Base-by-base conservation (phyloP, 2,888 invertebrate genomes). In the Dysmachus trigonus region DNA sequence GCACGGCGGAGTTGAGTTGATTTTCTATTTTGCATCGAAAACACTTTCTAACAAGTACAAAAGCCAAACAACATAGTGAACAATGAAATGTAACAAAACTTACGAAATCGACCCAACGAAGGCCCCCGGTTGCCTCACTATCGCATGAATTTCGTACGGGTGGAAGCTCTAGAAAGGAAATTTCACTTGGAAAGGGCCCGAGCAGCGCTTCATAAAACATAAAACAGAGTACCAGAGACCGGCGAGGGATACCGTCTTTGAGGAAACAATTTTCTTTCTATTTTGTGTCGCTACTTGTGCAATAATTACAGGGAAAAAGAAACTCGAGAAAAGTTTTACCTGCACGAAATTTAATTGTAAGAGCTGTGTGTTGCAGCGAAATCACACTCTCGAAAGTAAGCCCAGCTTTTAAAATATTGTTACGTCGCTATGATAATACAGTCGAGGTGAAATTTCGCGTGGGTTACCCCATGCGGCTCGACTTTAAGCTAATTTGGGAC, bases 11-110 rank as follows among this genome's bases (percentile, higher is more conserved):
- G 62, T n/a, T n/a, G 53, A n/a, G 62, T n/a, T n/a, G 33, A 81
- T 81, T 81, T 83, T 83, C 41, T 41, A 62, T 53, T 62, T 83
- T 38, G 83, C 41, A 83, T 83, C 41, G 83, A 72, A 83, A 33
- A 72, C 83, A 83, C 83, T 83, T 83, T 83, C 83, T 83, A 83
- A 72, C 81, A 31, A 83, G 72, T 35, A 83, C 72, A 72, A 72
- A 62, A 71, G 72, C 71, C 83, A 53, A 15, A n/a, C 47, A 38
- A 27, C 30, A 30, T 22, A 27, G 33, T 35, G 53, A 81, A 81
- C 81, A 81, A 81, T 81, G 53, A 81, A 81, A 81, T 33, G 81
- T 81, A 81, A 53, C 53, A 81, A 81, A 81, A 81, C 81, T 81
- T 81, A 81, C 53, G 81, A 81, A 81, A 81, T 81, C 62, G 30